Evolutionary conservation across 2,113 vertebrate genomes (phyloP), one percentile per base, ranked within the genome.

Genomic region (Mastomys natalensis): DNA sequence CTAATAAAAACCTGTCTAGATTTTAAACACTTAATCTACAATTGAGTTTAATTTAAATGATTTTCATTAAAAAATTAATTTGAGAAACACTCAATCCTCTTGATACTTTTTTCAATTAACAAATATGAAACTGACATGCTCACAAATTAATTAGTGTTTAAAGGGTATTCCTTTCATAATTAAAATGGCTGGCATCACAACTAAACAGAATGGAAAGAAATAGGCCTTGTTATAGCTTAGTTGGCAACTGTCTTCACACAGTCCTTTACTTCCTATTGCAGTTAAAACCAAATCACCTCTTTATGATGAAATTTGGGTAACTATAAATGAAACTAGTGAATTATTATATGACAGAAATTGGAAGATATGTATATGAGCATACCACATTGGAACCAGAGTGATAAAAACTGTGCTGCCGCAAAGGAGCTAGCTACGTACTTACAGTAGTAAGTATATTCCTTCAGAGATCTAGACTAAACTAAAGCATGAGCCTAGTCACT

Each of bases 11-110:
- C 87, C 91, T 97, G 62, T 88, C 73, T 96, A 73, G 70, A 93
- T 96, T 95, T 97, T 98, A 95, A 97, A 93, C 82, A 95, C 76
- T 97, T 98, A 95, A 96, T 91, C 70, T 93, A 60, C 89, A 97
- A 97, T 81, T 74, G 95, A 96, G 70, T 96, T 96, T 96, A 93
- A 97, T 81, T 72, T 91, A 95, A 97, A 81, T 82, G 84, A 95
- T 93, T 97, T 97, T 95, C 93, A 97, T 97, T 95, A 93, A 95
- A 95, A 93, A 85, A 84, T 98, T 97, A 93, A 97, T 95, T 97
- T 98, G 90, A 97, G 91, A 97, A 95, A 72, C 91, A 92, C 19
- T 96, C 72, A 97, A 98, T 93, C 90, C 97, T 97, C 97, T 90
- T 95, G 97, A 94, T 53, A 96, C 53, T 73, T 91, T 93, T 95